These are phyloP conservation scores for Horisme vitalbata DNA, from an alignment of 2,888 invertebrate species.

Conservation along the genomic window DNA sequence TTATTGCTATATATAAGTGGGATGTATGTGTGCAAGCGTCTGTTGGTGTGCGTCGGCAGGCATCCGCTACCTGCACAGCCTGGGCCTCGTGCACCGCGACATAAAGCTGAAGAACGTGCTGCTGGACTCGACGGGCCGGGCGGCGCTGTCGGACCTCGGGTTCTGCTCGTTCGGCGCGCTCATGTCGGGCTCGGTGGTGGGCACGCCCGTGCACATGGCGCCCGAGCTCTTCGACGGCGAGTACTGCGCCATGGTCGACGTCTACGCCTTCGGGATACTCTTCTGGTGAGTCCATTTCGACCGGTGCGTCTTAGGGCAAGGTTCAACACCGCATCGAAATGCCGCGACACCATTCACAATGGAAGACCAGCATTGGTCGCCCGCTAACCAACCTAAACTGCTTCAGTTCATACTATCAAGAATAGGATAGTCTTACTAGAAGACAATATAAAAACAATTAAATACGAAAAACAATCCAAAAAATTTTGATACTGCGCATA, in stretches of 20 bases:
- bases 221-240: constrained; percentile 92
- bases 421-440: no score
- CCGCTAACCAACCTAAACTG: no score
- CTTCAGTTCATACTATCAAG: no score
- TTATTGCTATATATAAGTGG: no score
- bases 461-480: no score
- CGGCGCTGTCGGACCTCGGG: constrained; percentile 93
- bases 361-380: no score
- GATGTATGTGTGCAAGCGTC: no score
- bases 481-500: no score
- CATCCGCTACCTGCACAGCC: constrained; percentile 93
- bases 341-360: no score
- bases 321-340: no score
- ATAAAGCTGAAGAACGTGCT: constrained; percentile 95
- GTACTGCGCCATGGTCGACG: constrained; percentile 92
- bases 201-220: constrained; percentile 95
- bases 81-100: constrained; percentile 94
- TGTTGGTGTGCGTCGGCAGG: constrained; percentile 58
- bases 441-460: no score
- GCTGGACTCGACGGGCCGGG: constrained; percentile 87
- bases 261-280: constrained; percentile 94
- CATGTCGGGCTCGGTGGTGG: constrained; percentile 80
- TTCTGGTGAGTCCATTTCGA: constrained; percentile 91
- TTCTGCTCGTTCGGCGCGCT: constrained; percentile 94
- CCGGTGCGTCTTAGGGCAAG: no score